Evolutionary conservation across 2,888 invertebrate genomes (phyloP).

Genomic region (Mesorhabditis spiculigera): DNA sequence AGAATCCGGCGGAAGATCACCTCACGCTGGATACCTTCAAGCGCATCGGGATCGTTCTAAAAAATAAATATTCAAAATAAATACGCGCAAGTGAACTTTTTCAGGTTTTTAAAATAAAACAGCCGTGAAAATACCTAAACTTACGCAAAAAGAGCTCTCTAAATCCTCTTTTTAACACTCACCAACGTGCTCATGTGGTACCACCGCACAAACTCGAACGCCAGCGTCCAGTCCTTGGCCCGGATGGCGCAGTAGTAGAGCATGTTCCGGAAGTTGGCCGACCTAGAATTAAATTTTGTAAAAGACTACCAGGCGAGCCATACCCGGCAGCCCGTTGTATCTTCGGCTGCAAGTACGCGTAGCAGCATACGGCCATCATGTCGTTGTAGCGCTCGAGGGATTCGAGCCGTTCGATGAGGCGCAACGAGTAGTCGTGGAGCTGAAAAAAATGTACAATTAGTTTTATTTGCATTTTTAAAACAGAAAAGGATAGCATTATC

Average conservation of each 20-base stretch:
- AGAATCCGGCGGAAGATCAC: conserved; percentile 35
- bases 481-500: too few relatives aligned
- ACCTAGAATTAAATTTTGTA: conserved; percentile 21
- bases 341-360: conserved; percentile 48
- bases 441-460: conserved; percentile 9
- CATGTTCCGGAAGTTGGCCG: conserved; percentile 44
- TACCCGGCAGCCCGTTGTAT: conserved; percentile 34
- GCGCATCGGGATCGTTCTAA: not conserved
- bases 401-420: conserved; percentile 43
- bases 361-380: conserved; percentile 49
- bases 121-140: too few relatives aligned
- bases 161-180: not conserved
- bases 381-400: conserved; percentile 31
- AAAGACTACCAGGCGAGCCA: conserved; percentile 10
- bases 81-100: too few relatives aligned
- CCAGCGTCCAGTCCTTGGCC: conserved; percentile 42
- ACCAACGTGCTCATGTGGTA: conserved; percentile 24
- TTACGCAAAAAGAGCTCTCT: not conserved
- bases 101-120: too few relatives aligned
- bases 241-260: conserved; percentile 47
- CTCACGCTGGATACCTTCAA: conserved; percentile 13
- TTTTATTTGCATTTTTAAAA: not conserved
- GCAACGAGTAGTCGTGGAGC: conserved; percentile 53
- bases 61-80: not conserved
- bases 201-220: conserved; percentile 53